Percentiles rank a stretch among this genome's conserved stretches.
These are phyloP conservation scores for Magallana nippona DNA, from an alignment of 2,888 invertebrate genomes.

Conservation along the genomic window DNA sequence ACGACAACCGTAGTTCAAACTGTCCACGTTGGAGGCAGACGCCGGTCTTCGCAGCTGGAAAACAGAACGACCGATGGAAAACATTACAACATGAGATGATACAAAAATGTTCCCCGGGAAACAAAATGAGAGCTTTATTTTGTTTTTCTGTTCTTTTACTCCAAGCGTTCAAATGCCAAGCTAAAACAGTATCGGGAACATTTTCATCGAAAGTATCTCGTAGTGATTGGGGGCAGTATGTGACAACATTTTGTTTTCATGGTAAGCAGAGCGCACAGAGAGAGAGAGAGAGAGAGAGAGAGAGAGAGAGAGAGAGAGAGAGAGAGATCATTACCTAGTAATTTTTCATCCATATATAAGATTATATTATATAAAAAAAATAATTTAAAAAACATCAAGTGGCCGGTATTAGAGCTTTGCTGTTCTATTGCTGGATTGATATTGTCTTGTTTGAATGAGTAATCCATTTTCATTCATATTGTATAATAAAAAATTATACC, in stretches of 20 bases:
- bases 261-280: slow-evolving; percentile 57
- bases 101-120: background rate
- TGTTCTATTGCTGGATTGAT: no score
- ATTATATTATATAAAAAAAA: no score
- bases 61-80: background rate
- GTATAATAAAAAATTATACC: no score
- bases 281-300: background rate
- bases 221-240: slow-evolving; percentile 69
- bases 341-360: background rate
- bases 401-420: no score
- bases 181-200: slow-evolving; percentile 69
- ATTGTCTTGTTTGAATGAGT: no score
- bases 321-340: no score
- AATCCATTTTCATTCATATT: no score
- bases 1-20: background rate
- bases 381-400: no score
- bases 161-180: slow-evolving; percentile 5
- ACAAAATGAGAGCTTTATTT: background rate
- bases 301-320: background rate
- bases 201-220: slow-evolving; percentile 62
- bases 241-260: slow-evolving; percentile 75
- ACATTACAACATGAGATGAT: background rate
- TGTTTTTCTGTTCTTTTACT: background rate
- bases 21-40: slow-evolving; percentile 27
- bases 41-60: slow-evolving; percentile 16